Conservation (phyloP, 2,113 vertebrate genomes). For the Tricholaema leucomelas region DNA sequence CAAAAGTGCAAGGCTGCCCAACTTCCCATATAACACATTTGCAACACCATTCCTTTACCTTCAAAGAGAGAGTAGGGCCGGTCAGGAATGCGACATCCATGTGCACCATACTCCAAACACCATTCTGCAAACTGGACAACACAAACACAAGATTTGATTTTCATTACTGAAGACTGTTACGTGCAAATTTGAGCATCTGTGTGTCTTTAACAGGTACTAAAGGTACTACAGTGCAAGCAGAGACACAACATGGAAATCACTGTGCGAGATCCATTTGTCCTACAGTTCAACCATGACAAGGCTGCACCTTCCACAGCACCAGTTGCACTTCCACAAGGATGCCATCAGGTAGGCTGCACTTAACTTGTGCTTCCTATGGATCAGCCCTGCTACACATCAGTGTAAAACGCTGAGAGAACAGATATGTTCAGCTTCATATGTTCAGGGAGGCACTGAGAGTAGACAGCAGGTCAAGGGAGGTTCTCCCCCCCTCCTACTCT, state of each 20-base stretch:
- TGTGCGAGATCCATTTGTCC: background rate
- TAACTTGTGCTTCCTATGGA: background rate
- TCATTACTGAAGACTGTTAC: background rate
- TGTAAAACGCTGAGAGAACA: background rate
- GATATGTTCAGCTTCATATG: background rate
- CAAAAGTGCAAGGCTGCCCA: background rate
- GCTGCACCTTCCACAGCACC: background rate
- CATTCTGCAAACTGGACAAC: conserved; percentile 92
- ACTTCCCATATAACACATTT: background rate
- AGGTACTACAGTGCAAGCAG: background rate
- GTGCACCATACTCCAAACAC: conserved; percentile 95
- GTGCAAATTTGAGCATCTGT: background rate
- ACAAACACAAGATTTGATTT: background rate
- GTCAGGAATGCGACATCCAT: conserved; percentile 96
- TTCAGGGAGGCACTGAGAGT: background rate
- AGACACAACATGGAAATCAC: background rate
- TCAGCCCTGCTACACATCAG: background rate
- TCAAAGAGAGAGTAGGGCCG: conserved; percentile 97
- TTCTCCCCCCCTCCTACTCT: too few relatives aligned
- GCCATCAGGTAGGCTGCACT: background rate
- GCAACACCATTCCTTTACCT: conserved; percentile 77
- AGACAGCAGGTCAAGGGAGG: too few relatives aligned
- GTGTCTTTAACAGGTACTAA: background rate
- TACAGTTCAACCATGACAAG: background rate
- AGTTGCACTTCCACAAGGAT: background rate